These are phyloP conservation scores for Busseola fusca DNA, from an alignment of 2,888 invertebrate genomes.

Conservation along the genomic window DNA sequence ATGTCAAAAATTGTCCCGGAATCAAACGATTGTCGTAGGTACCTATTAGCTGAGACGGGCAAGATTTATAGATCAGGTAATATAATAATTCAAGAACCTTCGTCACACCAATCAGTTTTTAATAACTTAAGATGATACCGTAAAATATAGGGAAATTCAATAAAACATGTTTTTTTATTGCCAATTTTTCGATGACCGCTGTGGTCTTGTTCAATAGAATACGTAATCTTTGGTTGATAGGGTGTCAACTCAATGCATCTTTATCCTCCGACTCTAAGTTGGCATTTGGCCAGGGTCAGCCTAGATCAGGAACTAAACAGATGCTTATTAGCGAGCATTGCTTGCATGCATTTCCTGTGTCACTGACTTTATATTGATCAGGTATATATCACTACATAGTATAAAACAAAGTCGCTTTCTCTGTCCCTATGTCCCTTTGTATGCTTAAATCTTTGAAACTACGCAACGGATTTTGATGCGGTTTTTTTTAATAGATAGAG, in stretches of 20 bases:
- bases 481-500: too few relatives aligned
- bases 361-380: conserved; percentile 1
- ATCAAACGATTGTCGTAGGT: conserved; percentile 39
- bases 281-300: neutral
- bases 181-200: too few relatives aligned
- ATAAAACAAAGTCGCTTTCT: too few relatives aligned
- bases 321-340: neutral
- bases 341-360: neutral
- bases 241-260: neutral
- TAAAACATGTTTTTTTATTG: neutral
- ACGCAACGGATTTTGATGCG: too few relatives aligned
- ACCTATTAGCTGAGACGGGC: conserved; percentile 8
- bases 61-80: conserved; percentile 23
- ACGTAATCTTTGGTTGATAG: neutral
- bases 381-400: too few relatives aligned
- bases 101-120: neutral
- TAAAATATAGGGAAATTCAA: neutral
- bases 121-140: neutral
- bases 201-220: neutral
- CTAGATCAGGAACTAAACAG: neutral
- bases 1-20: conserved; percentile 71
- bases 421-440: too few relatives aligned
- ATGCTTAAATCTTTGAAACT: too few relatives aligned
- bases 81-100: neutral
- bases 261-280: conserved; percentile 1